phyloP scores from a whole-genome alignment of 1,140 invertebrate genomes.

The Pseudomyrmex pallidus region DNA sequence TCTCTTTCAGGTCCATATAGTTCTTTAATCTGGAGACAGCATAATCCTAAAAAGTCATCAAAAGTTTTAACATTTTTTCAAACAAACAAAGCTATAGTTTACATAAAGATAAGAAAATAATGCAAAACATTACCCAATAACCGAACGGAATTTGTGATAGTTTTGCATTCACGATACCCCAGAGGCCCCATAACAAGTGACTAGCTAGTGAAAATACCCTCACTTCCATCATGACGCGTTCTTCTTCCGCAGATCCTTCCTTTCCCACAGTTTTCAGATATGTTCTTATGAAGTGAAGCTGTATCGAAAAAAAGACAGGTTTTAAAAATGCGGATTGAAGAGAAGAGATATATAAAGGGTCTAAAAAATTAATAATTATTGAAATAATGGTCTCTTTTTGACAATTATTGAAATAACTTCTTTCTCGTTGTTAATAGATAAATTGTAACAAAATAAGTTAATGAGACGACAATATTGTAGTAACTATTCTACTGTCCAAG shows the following conservation, averaged over 20 bases:
- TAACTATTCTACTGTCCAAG: constrained; percentile 2
- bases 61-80: not conserved
- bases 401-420: constrained; percentile 7
- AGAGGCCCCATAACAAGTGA: constrained; percentile 97
- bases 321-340: constrained; percentile 12
- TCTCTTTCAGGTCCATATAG: constrained; percentile 87
- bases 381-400: not conserved
- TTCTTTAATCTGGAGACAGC: constrained; percentile 86
- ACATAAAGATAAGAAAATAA: not conserved
- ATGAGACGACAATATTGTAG: not conserved
- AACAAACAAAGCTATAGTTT: constrained; percentile 1
- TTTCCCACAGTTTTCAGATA: constrained; percentile 85
- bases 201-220: constrained; percentile 93
- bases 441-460: constrained; percentile 5
- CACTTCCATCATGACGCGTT: constrained; percentile 90
- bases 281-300: constrained; percentile 88
- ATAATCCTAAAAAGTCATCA: constrained; percentile 85
- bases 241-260: constrained; percentile 83
- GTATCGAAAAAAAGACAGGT: constrained; percentile 68
- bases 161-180: constrained; percentile 95
- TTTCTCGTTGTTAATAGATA: not conserved
- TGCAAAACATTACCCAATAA: constrained; percentile 92
- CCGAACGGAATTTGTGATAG: constrained; percentile 96
- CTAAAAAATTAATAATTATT: too few species aligned
- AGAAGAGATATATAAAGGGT: constrained; percentile 1